Evolutionary conservation across 23 tunicate genomes (phyloP).

Genomic region (Diplosoma virens): DNA sequence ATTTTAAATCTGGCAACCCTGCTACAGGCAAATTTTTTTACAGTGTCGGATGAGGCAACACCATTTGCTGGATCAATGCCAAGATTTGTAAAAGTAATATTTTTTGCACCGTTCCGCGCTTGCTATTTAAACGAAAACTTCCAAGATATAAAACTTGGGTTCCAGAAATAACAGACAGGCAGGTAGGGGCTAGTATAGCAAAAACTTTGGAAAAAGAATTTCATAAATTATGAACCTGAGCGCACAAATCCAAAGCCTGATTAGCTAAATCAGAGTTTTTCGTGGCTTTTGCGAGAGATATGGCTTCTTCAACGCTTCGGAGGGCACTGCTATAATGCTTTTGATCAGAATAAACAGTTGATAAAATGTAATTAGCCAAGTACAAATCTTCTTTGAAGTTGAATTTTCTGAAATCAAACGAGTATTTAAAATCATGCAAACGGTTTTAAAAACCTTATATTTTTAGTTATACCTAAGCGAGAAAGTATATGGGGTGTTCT

Average conservation of each 20-base stretch:
- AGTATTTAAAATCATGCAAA: background rate
- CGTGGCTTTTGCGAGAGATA: constrained; percentile 29
- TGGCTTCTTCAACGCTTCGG: constrained; percentile 40
- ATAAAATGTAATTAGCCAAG: constrained; percentile 22
- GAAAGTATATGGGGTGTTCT: background rate
- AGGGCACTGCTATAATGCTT: constrained; percentile 24
- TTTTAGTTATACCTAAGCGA: background rate
- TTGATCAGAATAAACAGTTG: constrained; percentile 30
- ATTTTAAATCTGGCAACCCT: no score
- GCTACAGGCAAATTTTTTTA: no score
- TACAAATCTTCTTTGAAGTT: constrained; percentile 46
- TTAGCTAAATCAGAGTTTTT: background rate
- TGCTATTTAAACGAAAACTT: no score
- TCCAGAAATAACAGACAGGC: no score
- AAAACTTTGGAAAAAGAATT: no score
- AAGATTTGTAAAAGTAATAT: no score
- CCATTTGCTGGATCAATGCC: no score
- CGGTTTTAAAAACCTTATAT: background rate
- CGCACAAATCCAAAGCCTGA: constrained; percentile 29
- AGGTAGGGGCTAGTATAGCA: no score
- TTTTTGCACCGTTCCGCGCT: no score
- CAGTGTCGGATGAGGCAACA: no score
- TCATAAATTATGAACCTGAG: constrained; percentile 30
- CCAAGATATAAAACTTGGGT: no score
- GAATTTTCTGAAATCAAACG: constrained; percentile 21